Conservation (phyloP, 1,140 invertebrate species). For the Drosophila nigromelanica region DNA sequence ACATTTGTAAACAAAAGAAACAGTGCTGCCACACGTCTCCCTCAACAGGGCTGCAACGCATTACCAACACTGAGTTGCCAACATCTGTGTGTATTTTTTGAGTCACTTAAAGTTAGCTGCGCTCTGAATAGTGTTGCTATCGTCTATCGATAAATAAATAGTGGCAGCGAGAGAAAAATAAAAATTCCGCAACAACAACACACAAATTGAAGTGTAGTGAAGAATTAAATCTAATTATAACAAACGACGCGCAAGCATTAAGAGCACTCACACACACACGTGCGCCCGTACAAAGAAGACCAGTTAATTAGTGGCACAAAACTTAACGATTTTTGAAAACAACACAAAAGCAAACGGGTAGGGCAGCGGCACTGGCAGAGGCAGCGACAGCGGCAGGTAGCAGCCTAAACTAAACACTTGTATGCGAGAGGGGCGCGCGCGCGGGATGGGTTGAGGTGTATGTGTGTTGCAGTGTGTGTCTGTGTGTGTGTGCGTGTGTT, state of each 20-base stretch:
- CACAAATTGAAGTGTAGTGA: conserved; percentile 65
- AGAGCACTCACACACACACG: conserved; percentile 20
- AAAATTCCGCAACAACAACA: conserved; percentile 62
- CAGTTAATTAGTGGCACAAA: conserved; percentile 70
- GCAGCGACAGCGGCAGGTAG: conserved; percentile 46
- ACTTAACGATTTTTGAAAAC: conserved; percentile 63
- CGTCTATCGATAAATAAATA: conserved; percentile 39
- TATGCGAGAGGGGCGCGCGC: conserved; percentile 34
- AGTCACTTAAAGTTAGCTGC: conserved; percentile 45
- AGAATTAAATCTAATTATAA: conserved; percentile 79
- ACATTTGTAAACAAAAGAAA: background rate
- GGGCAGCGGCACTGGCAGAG: conserved; percentile 36
- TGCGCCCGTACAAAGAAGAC: conserved; percentile 10
- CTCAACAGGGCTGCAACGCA: conserved; percentile 21
- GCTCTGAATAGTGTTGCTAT: conserved; percentile 11
- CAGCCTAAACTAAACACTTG: conserved; percentile 48
- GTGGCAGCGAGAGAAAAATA: conserved; percentile 53
- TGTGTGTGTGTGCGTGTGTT: conserved; percentile 20
- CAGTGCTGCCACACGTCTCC: conserved; percentile 10
- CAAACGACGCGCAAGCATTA: conserved; percentile 43
- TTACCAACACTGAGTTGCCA: background rate
- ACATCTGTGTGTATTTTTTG: conserved; percentile 31
- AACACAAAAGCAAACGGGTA: conserved; percentile 39
- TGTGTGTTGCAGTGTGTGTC: conserved; percentile 37
- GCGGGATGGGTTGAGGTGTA: conserved; percentile 69